Base-by-base conservation (phyloP, 2,888 invertebrate species). In the Cremastinae sp. region DNA sequence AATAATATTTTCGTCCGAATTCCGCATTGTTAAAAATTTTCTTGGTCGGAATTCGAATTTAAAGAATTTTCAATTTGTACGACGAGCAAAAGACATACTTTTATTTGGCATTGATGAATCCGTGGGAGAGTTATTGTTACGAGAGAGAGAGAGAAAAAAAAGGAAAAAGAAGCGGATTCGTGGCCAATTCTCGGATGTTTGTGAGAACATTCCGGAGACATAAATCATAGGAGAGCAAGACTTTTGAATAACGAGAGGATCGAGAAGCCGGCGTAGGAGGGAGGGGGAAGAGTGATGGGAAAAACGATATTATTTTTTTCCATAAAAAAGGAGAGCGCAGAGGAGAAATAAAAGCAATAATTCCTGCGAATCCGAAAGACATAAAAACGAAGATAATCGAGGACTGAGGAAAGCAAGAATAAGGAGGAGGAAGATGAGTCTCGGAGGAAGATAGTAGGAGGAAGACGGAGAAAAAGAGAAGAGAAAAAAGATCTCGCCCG, bases 401-500 rank as follows among this genome's bases (percentile, higher is more conserved):
- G 41, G 69, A 61, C 51, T 43, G 51, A 53, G 43, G 49, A 61
- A 51, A 58, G 58, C 28, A 41, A 12, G 20, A 43, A 51, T 41
- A 62, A 41, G 53, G 9, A 61, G 38, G 61, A 18, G 36, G 28
- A 61, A 38, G 22, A 66, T 49, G 45, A 56, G 61, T 14, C 28
- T 28, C 5, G 28, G 28, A 28, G 28, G 28, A 28, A 28, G 28
- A 38, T 22, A 51, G 56, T 62, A 41, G 45, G n/a, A 61, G 38
- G 61, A 18, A 43, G 28, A 61, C 38, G 20, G 70, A 59, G 45
- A 36, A 73, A 58, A 69, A 34, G 62, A 77, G 80, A 74, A 74
- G 78, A 75, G 80, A 75, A 81, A 82, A 80, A 80, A 80, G 80
- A 82, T 79, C 78, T 82, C 78, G 71, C 74, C 75, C 78, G 79